phyloP scores from a whole-genome alignment of 2,113 vertebrate genomes.

The Conger conger region DNA sequence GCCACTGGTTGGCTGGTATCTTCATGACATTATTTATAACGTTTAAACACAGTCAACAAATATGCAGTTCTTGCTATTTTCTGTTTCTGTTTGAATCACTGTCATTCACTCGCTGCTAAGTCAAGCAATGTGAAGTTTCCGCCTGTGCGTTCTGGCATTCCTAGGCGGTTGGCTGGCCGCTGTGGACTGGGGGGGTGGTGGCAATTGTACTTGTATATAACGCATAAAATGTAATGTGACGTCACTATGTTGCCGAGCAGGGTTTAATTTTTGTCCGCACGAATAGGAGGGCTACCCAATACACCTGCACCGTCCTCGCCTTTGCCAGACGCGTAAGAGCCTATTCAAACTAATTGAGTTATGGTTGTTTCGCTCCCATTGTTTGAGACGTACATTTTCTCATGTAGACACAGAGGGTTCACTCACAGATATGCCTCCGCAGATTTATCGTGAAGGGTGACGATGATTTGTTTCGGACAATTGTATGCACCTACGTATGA shows the following conservation, averaged over 20 bases:
- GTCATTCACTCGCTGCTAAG: background rate
- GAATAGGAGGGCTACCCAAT: background rate
- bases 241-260: slow-evolving; percentile 9
- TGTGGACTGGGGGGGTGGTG: background rate
- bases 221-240: background rate
- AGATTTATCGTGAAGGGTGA: background rate
- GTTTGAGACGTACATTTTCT: background rate
- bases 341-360: background rate
- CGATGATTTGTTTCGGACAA: background rate
- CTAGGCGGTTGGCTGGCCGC: background rate
- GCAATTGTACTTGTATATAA: slow-evolving; percentile 1
- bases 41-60: background rate
- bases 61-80: background rate
- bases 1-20: background rate
- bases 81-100: background rate
- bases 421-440: background rate
- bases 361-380: background rate
- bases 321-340: background rate
- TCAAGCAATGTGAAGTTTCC: background rate
- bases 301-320: background rate
- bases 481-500: background rate
- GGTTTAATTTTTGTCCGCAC: background rate
- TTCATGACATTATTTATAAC: background rate
- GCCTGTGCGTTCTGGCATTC: background rate
- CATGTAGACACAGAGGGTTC: background rate